Evolutionary conservation across 2,797 vertebrate species (phyloP), one percentile per base, ranked within the genome.

Genomic region (Pitangus sulphuratus): DNA sequence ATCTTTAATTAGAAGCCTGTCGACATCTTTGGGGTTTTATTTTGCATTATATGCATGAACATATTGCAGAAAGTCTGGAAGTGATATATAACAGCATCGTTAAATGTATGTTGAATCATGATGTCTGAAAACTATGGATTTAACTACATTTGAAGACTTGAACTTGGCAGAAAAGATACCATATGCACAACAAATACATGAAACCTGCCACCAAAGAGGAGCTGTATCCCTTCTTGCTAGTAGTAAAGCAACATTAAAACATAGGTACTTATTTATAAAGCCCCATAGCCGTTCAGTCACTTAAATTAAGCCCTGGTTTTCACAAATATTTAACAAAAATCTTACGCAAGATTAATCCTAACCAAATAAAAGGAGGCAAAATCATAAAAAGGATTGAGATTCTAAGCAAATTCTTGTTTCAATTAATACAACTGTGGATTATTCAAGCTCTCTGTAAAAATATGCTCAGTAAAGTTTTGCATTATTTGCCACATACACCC

Each of bases 61-160:
- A 37, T 64, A 74, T 25, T 92, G 54, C 54, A 78, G 51, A 44
- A 91, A 89, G 53, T 78, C 9, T 85, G 33, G 15, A 82, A 93
- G 37, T 25, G 16, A 66, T 18, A 37, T 10, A 8, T 35, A 89
- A 47, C 18, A 84, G 9, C 9, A 0, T 26, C 0, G 0, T 87
- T 82, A 88, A 76, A 54, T 12, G 11, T n/a, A 72, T 7, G 1
- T 39, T 17, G 2, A 42, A 83, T 69, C 33, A 44, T 64, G 47
- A 35, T 44, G 28, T 60, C 79, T 77, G 53, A 89, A 77, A 96
- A 91, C 28, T 30, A 64, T 14, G 22, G n/a, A 17, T 60, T 70
- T 87, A 89, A 77, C 51, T 68, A 64, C 30, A 57, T 40, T 74
- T 89, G 48, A 66, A 79, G 42, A 62, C 79, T 42, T 75, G 6